Evolutionary conservation across 2,888 invertebrate species (phyloP), one percentile per base, ranked within the genome.

Genomic region (Lasioglossum zephyrum): DNA sequence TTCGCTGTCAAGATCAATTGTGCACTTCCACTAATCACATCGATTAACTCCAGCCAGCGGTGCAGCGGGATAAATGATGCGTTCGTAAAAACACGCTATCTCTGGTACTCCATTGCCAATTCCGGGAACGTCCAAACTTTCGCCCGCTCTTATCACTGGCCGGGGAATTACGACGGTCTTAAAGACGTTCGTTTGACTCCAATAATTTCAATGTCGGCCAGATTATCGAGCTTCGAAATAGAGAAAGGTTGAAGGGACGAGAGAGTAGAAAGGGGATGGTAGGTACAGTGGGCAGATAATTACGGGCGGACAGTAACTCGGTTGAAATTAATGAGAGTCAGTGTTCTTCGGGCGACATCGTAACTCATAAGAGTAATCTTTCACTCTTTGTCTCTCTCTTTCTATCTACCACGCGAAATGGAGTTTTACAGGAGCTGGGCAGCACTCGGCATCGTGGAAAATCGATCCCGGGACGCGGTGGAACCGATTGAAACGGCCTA

Each of bases 311-410:
- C 57, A 31, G 74, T 53, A 77, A 60, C 66, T 72, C 60, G 60
- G 11, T 18, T 13, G n/a, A 53, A 41, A 82, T 79, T 78, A 84
- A 77, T 36, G 81, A 70, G 72, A 44, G 36, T 18, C 69, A n/a
- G 74, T 22, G 77, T 75, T 72, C 74, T 8, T 31, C 39, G 31
- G 36, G 4, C 66, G 82, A 77, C 57, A 69, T 66, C 82, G 82
- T 85, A 82, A 82, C 72, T 79, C 75, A 73, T 63, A 77, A 47
- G 60, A 66, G 63, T 70, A 39, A 83, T 80, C 60, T 70, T 66
- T 79, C 79, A 0, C 36, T 57, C 57, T 26, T 11, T 63, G 16
- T 31, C 63, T 63, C 26, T 26, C 5, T 26, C 13, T 63, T 8
- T 26, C 60, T 0, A 4, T 60, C 26, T 13, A 0, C 60, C 9